These are phyloP conservation scores for Lonchura striata DNA, from an alignment of 2,113 vertebrate genomes.

Conservation along the genomic window DNA sequence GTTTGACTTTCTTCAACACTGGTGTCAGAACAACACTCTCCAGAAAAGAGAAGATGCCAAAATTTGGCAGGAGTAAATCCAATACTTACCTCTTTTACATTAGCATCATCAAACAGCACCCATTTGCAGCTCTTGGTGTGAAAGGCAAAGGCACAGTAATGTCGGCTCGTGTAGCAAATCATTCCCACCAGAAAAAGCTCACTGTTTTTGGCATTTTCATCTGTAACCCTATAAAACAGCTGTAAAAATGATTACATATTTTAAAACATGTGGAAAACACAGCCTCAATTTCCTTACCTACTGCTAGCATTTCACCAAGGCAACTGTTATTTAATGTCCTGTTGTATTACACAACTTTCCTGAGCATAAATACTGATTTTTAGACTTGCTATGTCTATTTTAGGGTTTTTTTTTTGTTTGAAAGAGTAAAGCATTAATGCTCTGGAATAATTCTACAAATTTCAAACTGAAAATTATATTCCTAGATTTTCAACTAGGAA, in stretches of 20 bases:
- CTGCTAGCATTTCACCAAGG: not conserved
- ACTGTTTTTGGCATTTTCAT: slow-evolving; percentile 90
- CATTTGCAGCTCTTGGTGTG: slow-evolving; percentile 95
- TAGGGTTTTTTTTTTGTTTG: not conserved
- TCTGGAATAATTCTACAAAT: not conserved
- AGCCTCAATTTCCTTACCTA: not conserved
- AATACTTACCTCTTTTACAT: slow-evolving; percentile 91
- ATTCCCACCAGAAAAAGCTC: slow-evolving; percentile 92
- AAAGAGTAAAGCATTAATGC: not conserved
- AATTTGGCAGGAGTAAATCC: not conserved
- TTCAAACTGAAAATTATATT: not conserved
- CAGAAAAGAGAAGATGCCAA: not conserved
- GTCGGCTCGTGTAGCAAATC: slow-evolving; percentile 94
- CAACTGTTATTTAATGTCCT: not conserved
- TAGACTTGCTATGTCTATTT: not conserved
- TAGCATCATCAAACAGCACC: slow-evolving; percentile 97
- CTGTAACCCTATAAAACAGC: slow-evolving; percentile 95
- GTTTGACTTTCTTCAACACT: not conserved
- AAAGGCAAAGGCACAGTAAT: slow-evolving; percentile 96
- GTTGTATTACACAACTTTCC: not conserved
- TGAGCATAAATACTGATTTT: not conserved
- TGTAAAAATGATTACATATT: slow-evolving; percentile 48
- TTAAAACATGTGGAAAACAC: not conserved
- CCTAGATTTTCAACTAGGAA: not conserved
- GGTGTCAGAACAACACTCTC: not conserved